These are phyloP conservation scores for Acronicta aceris DNA, from an alignment of 2,888 invertebrate species.

Conservation along the genomic window DNA sequence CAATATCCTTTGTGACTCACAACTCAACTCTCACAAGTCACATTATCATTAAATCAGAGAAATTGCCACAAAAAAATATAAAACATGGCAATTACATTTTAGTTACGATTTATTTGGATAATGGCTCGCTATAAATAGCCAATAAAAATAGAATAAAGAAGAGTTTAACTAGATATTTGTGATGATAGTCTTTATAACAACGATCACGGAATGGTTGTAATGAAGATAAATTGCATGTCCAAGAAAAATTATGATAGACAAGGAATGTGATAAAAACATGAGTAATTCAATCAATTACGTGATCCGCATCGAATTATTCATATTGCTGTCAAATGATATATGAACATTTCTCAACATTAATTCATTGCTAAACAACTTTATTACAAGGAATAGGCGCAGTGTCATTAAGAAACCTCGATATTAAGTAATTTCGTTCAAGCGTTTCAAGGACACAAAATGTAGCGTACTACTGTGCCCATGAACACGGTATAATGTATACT, in stretches of 20 bases:
- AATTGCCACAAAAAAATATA: background rate
- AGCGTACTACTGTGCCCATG: conserved; percentile 6
- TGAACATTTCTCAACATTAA: conserved; percentile 28
- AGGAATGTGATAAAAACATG: conserved; percentile 22
- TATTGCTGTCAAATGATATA: conserved; percentile 9
- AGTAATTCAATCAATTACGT: conserved; percentile 27
- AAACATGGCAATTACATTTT: background rate
- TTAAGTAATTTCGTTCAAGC: conserved; percentile 48
- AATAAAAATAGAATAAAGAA: conserved; percentile 2
- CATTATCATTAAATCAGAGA: too few relatives aligned
- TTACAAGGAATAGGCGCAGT: conserved; percentile 33
- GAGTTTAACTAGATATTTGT: background rate
- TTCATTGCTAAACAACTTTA: conserved; percentile 35
- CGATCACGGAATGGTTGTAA: background rate
- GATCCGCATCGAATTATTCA: conserved; percentile 24
- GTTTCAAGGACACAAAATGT: conserved; percentile 34
- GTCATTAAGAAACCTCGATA: conserved; percentile 39
- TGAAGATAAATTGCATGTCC: conserved; percentile 2
- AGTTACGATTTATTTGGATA: conserved; percentile 5
- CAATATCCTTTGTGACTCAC: conserved; percentile 13
- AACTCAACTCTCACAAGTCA: background rate
- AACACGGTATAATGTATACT: background rate
- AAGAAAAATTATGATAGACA: conserved; percentile 15
- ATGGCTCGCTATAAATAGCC: background rate
- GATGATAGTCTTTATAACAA: conserved; percentile 4